Evolutionary conservation across 1,140 invertebrate genomes (phyloP).

Genomic region (Stegodyphus dumicola): DNA sequence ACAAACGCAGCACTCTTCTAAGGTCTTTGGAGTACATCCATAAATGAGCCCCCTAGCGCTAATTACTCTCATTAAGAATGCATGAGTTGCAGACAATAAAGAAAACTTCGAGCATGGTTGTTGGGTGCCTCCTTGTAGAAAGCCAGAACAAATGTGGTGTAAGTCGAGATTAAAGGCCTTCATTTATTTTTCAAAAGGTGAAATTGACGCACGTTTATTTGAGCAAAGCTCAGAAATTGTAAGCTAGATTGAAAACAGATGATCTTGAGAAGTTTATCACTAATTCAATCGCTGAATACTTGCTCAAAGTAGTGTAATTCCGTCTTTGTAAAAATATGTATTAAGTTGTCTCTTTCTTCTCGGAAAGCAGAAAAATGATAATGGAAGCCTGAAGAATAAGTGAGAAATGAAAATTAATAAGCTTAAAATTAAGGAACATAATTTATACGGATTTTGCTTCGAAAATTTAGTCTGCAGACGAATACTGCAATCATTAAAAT

Average conservation of each 20-base stretch:
- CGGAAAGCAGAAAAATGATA: too few species aligned
- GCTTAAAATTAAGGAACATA: too few species aligned
- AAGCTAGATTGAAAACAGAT: neutral
- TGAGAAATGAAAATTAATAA: too few species aligned
- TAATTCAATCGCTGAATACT: neutral
- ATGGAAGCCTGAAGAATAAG: too few species aligned
- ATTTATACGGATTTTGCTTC: too few species aligned
- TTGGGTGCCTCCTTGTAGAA: neutral
- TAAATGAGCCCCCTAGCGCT: neutral
- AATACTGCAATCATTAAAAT: too few species aligned
- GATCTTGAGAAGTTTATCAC: neutral
- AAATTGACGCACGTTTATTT: neutral
- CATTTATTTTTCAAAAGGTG: neutral
- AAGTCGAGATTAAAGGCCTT: constrained; percentile 1
- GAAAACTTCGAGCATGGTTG: neutral
- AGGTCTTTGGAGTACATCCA: neutral
- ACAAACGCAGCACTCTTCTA: neutral
- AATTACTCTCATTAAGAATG: constrained; percentile 40
- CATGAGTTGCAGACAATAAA: constrained; percentile 9
- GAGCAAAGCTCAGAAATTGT: neutral
- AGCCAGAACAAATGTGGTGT: neutral
- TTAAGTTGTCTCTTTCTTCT: too few species aligned
- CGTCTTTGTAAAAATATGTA: too few species aligned
- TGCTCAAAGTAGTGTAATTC: too few species aligned
- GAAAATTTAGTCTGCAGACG: too few species aligned